Evolutionary conservation across 2,888 invertebrate genomes (phyloP).

Genomic region (Gymnoscelis rufifasciata): DNA sequence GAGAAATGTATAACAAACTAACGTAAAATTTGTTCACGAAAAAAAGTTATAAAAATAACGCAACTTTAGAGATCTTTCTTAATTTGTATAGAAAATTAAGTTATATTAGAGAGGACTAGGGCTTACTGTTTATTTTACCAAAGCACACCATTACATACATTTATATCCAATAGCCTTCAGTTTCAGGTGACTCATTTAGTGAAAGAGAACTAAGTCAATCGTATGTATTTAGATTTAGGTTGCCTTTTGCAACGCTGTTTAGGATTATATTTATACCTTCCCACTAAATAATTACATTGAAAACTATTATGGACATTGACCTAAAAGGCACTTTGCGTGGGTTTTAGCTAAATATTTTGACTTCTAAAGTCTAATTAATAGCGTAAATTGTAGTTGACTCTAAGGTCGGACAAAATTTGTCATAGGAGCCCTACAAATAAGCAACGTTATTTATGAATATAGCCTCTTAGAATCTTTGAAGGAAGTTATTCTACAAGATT

Average conservation of each 20-base stretch:
- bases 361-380: slow-evolving; percentile 2
- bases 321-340: slow-evolving; percentile 5
- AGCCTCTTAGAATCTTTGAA: too few species aligned
- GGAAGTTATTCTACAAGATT: too few species aligned
- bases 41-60: too few species aligned
- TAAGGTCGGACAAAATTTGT: neutral
- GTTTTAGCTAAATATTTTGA: slow-evolving; percentile 4
- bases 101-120: too few species aligned
- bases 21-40: too few species aligned
- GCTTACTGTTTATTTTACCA: too few species aligned
- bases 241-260: neutral
- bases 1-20: too few species aligned
- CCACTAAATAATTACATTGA: neutral
- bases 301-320: neutral
- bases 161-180: neutral
- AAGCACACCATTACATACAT: too few species aligned
- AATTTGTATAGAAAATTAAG: too few species aligned
- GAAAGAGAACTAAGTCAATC: neutral
- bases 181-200: neutral
- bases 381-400: slow-evolving; percentile 5
- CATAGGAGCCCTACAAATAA: neutral
- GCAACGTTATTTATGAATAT: too few species aligned
- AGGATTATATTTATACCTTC: slow-evolving; percentile 2
- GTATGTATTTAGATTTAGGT: neutral
- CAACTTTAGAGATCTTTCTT: too few species aligned